Evolutionary conservation across 2,888 invertebrate genomes (phyloP).

Genomic region (Drosophila affinis): DNA sequence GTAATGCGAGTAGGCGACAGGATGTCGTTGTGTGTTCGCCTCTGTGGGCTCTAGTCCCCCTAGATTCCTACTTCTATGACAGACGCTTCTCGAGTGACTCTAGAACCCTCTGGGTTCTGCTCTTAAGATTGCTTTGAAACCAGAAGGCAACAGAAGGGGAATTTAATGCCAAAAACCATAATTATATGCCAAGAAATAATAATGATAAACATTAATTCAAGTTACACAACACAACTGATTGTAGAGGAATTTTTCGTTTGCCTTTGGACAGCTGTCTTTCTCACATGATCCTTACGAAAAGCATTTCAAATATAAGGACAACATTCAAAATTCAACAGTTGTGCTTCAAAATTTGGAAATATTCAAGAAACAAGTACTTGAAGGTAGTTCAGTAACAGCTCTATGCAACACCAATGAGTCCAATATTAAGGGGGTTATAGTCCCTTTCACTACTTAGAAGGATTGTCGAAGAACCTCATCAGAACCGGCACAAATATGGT

Average conservation of each 20-base stretch:
- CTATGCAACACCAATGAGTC: too few relatives aligned
- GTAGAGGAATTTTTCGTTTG: background rate
- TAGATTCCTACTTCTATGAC: constrained; percentile 2
- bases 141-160: background rate
- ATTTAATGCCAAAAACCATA: background rate
- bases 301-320: background rate
- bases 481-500: too few relatives aligned
- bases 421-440: too few relatives aligned
- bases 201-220: too few relatives aligned
- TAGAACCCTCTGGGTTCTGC: too few relatives aligned
- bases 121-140: background rate
- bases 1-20: constrained; percentile 40
- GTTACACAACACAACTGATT: background rate
- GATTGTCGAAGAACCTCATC: too few relatives aligned
- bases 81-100: constrained; percentile 3
- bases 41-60: background rate
- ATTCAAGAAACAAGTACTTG: too few relatives aligned
- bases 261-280: background rate
- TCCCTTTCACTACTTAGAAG: too few relatives aligned
- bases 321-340: background rate
- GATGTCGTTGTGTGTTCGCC: constrained; percentile 1
- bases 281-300: too few relatives aligned
- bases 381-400: too few relatives aligned
- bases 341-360: too few relatives aligned
- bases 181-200: background rate